phyloP scores from a whole-genome alignment of 2,113 vertebrate genomes.

The Platanista minor region DNA sequence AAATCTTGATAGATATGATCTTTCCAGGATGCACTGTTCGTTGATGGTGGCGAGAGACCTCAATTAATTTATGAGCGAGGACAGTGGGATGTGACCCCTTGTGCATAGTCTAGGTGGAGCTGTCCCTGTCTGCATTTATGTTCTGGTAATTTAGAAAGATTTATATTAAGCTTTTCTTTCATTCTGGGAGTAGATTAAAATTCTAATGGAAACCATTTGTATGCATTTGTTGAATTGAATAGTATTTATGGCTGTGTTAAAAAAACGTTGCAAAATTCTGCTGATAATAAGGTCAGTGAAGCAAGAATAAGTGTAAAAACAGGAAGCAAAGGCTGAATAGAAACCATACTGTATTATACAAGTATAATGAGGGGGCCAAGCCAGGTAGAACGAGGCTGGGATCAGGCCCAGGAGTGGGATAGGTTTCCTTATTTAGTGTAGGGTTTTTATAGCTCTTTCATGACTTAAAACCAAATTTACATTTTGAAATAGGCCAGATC shows the following conservation, averaged over 20 bases:
- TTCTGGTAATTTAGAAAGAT: conserved; percentile 83
- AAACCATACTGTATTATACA: conserved; percentile 64
- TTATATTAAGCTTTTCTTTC: conserved; percentile 83
- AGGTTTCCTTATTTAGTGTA: conserved; percentile 55
- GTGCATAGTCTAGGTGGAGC: conserved; percentile 71
- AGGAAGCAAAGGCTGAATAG: conserved; percentile 71
- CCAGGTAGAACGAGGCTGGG: conserved; percentile 52
- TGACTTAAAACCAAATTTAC: conserved; percentile 61
- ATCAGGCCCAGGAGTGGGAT: conserved; percentile 51
- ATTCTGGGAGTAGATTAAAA: conserved; percentile 84
- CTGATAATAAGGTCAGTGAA: conserved; percentile 78
- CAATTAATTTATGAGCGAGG: conserved; percentile 84
- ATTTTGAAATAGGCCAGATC: conserved; percentile 27
- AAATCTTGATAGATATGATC: conserved; percentile 86
- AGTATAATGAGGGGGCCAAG: conserved; percentile 72
- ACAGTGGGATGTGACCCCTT: conserved; percentile 79
- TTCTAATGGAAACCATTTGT: conserved; percentile 84
- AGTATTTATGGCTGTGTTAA: conserved; percentile 79
- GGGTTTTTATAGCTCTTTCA: conserved; percentile 66
- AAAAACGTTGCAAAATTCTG: conserved; percentile 76
- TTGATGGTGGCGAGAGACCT: conserved; percentile 79
- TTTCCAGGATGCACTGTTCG: conserved; percentile 80
- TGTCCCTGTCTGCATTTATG: conserved; percentile 81
- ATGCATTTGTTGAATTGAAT: conserved; percentile 83
- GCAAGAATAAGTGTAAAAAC: conserved; percentile 73